These are phyloP conservation scores for Mya arenaria DNA, from an alignment of 1,140 invertebrate genomes.

Conservation along the genomic window DNA sequence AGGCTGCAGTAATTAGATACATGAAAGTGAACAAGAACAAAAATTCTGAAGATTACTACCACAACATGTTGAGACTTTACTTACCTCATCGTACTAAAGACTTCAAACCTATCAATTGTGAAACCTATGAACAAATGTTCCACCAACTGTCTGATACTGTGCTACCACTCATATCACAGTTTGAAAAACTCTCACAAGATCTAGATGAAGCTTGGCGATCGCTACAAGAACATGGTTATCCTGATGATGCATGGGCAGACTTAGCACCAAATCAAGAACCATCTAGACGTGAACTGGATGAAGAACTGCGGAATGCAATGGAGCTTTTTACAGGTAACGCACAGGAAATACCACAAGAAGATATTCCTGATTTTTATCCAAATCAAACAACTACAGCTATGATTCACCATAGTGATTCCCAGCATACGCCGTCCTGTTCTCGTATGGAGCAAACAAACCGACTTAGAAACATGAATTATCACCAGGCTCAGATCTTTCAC, in stretches of 20 bases:
- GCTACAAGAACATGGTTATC: neutral
- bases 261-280: neutral
- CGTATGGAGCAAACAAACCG: neutral
- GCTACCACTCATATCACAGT: neutral
- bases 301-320: neutral
- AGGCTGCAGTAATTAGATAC: neutral
- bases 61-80: neutral
- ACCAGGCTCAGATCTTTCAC: constrained; percentile 10
- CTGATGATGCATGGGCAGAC: neutral
- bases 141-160: neutral
- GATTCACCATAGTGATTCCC: neutral
- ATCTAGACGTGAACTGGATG: neutral
- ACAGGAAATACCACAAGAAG: neutral
- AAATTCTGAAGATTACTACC: constrained; percentile 20
- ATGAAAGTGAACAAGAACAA: constrained; percentile 12
- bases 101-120: neutral
- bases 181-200: constrained; percentile 1
- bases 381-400: neutral
- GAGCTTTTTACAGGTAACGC: neutral
- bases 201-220: neutral
- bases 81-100: constrained; percentile 6
- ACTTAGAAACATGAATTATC: constrained; percentile 5
- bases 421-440: neutral
- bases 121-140: constrained; percentile 3
- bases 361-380: neutral